Evolutionary conservation across 2,888 invertebrate species (phyloP).

Genomic region (Fragum fragum): DNA sequence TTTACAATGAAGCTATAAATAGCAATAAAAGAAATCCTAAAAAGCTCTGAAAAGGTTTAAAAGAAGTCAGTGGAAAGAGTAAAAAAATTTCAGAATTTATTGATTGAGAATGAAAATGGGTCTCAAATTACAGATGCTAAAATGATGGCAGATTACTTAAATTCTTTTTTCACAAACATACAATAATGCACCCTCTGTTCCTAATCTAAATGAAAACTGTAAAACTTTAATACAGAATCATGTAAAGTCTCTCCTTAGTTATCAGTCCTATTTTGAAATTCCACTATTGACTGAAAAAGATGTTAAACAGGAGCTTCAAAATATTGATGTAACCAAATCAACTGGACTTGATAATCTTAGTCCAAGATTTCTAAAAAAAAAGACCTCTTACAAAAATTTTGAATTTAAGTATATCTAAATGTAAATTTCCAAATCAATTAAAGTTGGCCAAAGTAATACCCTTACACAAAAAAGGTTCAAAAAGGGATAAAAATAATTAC

Average conservation of each 20-base stretch:
- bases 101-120: background rate
- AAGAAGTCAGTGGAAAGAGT: background rate
- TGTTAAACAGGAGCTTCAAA: background rate
- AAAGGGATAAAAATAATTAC: too few species aligned
- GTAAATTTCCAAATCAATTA: too few species aligned
- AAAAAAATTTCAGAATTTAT: background rate
- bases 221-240: background rate
- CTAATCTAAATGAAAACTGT: background rate
- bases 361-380: conserved; percentile 7
- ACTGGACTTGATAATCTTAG: background rate
- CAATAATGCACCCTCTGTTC: background rate
- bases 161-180: background rate
- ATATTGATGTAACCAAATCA: background rate
- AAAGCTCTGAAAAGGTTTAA: background rate
- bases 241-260: background rate
- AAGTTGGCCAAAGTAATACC: too few species aligned
- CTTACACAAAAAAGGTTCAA: too few species aligned
- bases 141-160: background rate
- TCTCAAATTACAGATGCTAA: background rate
- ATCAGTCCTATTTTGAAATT: background rate
- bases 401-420: too few species aligned
- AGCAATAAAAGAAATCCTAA: background rate
- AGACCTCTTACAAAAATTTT: too few species aligned
- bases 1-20: background rate
- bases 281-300: background rate